These are phyloP conservation scores for Excalfactoria chinensis DNA, from an alignment of 2,113 vertebrate species.

Conservation along the genomic window DNA sequence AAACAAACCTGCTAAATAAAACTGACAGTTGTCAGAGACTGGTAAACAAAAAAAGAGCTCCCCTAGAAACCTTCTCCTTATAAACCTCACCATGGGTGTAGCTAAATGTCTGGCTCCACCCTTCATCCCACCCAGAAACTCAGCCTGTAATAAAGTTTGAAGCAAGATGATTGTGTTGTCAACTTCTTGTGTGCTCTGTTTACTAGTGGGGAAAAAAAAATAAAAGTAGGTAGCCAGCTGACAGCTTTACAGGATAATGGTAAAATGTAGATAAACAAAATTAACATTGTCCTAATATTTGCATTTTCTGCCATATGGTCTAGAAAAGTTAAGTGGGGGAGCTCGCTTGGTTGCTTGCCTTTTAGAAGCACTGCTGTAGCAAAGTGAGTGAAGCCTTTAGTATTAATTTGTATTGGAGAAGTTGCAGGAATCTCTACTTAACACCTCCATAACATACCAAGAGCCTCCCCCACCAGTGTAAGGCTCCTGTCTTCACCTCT, in stretches of 20 bases:
- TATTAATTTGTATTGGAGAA: neutral
- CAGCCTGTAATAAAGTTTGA: neutral
- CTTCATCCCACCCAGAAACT: slow-evolving; percentile 22
- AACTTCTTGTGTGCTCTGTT: neutral
- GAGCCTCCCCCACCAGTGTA: neutral
- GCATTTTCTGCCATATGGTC: neutral
- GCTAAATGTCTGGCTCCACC: slow-evolving; percentile 51
- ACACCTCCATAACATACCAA: neutral
- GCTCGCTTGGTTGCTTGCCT: neutral
- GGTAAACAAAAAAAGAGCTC: neutral
- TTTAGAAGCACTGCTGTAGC: neutral
- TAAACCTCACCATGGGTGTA: slow-evolving; percentile 47
- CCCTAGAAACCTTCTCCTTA: slow-evolving; percentile 1
- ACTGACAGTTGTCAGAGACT: neutral
- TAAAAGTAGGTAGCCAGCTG: neutral
- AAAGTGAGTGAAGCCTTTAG: neutral
- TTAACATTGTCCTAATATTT: neutral
- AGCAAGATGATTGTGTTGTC: neutral
- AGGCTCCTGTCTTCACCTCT: neutral
- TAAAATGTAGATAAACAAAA: neutral
- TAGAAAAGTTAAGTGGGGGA: neutral
- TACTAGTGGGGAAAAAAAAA: neutral
- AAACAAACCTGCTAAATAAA: neutral
- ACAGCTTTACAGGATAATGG: neutral
- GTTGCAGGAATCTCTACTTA: neutral